Base-by-base conservation (phyloP, 2,888 invertebrate species). In the Sarcophaga carnaria region DNA sequence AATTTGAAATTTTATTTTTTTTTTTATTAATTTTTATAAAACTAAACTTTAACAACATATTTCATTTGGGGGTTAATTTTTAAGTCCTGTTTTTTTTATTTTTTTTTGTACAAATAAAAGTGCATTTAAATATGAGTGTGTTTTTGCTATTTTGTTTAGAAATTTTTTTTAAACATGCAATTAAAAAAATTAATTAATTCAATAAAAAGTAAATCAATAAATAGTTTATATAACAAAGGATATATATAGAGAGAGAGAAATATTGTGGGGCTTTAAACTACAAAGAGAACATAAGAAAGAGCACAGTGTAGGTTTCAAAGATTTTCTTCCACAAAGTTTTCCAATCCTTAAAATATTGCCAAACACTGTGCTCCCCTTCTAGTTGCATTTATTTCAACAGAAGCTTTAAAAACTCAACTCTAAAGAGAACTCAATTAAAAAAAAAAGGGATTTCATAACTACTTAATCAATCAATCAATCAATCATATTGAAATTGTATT, bases 81-180 rank as follows among this genome's bases (percentile, higher is more conserved):
- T 4, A 54, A 54, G 10, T 37, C 37, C 6, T 37, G 6, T 37
- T 37, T 37, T 37, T 37, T 37, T 8, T 8, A 37, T 14, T 14
- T 14, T 17, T 54, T 54, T 49, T 79, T 77, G 70, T 76, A 80
- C 77, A 80, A 75, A 83, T 37, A 62, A 71, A 67, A 74, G 70
- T 87, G 72, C 84, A 79, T 66, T 82, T 82, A 63, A 63, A 66
- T 71, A 47, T 70, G 3, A 54, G 49, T 78, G 71, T n/a, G 20
- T 74, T 54, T 54, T 54, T 14, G 17, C 17, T 14, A n/a, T 37
- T 80, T 64, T 62, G 49, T 54, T 20, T 72, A 80, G 60, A n/a
- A n/a, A 67, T 77, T 37, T 10, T 37, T 77, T 5, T 49, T 37
- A 62, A 66, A 74, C 86, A 86, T 86, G 86, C 86, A 86, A 82